phyloP scores from a whole-genome alignment of 2,113 vertebrate species.

The Rhinopithecus roxellana region DNA sequence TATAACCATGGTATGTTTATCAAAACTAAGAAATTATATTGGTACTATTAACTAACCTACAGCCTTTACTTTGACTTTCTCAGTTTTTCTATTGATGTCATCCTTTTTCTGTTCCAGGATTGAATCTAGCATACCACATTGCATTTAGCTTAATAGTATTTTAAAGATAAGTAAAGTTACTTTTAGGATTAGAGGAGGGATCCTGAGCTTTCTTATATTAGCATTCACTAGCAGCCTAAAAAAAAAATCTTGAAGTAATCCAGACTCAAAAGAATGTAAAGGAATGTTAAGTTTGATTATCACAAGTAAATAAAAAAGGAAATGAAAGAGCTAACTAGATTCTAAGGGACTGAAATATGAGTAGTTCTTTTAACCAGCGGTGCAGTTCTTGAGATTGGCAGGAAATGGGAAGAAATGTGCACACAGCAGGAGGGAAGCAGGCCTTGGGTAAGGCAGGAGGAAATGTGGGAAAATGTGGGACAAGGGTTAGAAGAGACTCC shows the following conservation, averaged over 20 bases:
- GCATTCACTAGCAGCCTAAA: neutral
- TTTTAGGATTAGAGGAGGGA: neutral
- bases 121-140: neutral
- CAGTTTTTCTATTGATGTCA: neutral
- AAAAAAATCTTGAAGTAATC: conserved; percentile 61
- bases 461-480: neutral
- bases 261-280: conserved; percentile 55
- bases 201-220: conserved; percentile 5
- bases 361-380: conserved; percentile 35
- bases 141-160: neutral
- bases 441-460: neutral
- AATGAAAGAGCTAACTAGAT: conserved; percentile 59
- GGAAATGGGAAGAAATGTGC: conserved; percentile 55
- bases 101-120: neutral
- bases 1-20: neutral
- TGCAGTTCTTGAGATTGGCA: conserved; percentile 42
- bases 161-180: neutral
- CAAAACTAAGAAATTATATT: neutral
- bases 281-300: conserved; percentile 58
- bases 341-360: conserved; percentile 61
- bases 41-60: neutral
- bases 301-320: conserved; percentile 67
- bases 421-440: conserved; percentile 30
- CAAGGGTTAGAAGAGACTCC: neutral
- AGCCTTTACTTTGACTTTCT: neutral